These are phyloP conservation scores for Centropyge bicolor DNA, from an alignment of 2,797 vertebrate genomes.

Conservation along the genomic window DNA sequence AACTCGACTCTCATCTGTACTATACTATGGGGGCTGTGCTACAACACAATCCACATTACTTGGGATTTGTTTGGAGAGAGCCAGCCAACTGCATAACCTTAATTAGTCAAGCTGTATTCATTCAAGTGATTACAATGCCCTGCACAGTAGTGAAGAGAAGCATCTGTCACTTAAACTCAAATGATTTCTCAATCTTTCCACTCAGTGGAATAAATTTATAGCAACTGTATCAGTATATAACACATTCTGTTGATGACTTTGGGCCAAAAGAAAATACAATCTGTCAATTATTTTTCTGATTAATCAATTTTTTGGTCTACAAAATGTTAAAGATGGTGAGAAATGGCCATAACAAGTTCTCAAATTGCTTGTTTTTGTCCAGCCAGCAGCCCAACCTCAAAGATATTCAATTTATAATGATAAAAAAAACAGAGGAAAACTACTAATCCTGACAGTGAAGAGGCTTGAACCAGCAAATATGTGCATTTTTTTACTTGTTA, in stretches of 20 bases:
- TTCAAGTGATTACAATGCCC: constrained; percentile 80
- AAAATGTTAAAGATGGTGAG: constrained; percentile 13
- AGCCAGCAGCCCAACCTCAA: not conserved
- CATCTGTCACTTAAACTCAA: constrained; percentile 81
- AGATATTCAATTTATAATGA: not conserved
- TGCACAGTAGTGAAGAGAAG: constrained; percentile 76
- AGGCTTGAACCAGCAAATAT: not conserved
- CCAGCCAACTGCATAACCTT: constrained; percentile 82
- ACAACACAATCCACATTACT: constrained; percentile 71
- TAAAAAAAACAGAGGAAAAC: not conserved
- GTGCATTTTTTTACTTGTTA: not conserved
- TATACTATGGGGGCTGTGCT: constrained; percentile 54
- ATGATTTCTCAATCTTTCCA: constrained; percentile 78
- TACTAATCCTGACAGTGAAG: not conserved
- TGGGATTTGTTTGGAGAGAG: constrained; percentile 78
- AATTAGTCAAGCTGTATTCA: constrained; percentile 84
- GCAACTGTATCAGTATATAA: constrained; percentile 1
- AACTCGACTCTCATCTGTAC: constrained; percentile 49
- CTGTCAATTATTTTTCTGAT: not conserved
- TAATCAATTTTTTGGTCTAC: not conserved
- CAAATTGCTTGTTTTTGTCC: not conserved
- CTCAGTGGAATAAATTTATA: constrained; percentile 55
- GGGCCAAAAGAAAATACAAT: constrained; percentile 32
- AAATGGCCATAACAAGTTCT: not conserved
- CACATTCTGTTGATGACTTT: constrained; percentile 21